Percentiles rank a stretch among this genome's conserved stretches.
Conservation (phyloP, 2,888 invertebrate species). For the Dorcus hopei region DNA sequence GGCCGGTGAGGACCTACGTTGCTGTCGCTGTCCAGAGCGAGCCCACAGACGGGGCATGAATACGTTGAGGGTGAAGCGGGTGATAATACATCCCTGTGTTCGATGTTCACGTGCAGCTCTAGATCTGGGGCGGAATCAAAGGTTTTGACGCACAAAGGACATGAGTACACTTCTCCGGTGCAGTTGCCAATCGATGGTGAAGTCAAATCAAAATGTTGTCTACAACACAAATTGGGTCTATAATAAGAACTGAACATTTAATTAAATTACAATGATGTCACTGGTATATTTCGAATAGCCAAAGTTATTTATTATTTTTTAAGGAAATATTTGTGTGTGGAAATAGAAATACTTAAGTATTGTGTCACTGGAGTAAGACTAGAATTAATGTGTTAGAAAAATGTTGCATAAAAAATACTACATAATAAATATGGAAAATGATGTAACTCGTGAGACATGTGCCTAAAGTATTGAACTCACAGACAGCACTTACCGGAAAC, state of each 20-base stretch:
- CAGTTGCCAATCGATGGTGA: constrained; percentile 62
- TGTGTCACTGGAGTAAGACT: too few relatives aligned
- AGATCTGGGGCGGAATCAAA: constrained; percentile 74
- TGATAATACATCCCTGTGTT: constrained; percentile 77
- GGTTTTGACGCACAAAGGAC: constrained; percentile 74
- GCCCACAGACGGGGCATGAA: constrained; percentile 51
- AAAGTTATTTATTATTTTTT: not conserved
- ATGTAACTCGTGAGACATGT: too few relatives aligned
- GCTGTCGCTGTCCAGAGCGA: constrained; percentile 51
- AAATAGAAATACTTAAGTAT: too few relatives aligned
- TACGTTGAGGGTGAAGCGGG: constrained; percentile 47
- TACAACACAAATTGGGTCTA: constrained; percentile 24
- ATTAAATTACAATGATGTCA: not conserved
- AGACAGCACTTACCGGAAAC: too few relatives aligned
- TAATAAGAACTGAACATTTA: not conserved
- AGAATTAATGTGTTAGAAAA: too few relatives aligned
- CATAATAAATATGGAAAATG: too few relatives aligned
- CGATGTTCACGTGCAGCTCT: constrained; percentile 82
- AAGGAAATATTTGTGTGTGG: too few relatives aligned
- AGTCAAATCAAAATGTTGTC: constrained; percentile 78
- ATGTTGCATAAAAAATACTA: too few relatives aligned
- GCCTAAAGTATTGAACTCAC: too few relatives aligned
- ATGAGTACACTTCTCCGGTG: constrained; percentile 61
- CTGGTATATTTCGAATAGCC: not conserved
- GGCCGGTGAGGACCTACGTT: constrained; percentile 49